Conservation (phyloP, 1,140 invertebrate genomes). For the Tetramorium alpestre region DNA sequence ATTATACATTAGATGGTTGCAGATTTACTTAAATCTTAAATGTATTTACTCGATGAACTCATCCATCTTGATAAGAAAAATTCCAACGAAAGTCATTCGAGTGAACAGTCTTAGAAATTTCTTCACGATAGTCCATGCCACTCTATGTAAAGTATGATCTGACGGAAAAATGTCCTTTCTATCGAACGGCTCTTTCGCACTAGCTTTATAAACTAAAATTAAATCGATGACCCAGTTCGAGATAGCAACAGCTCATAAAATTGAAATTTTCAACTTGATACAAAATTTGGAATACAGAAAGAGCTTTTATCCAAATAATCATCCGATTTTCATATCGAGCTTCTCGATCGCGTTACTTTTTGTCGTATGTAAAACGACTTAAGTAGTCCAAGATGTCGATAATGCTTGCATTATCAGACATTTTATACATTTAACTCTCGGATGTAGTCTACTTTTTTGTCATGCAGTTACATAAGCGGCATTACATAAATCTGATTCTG, state of each 20-base stretch:
- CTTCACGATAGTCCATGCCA: neutral
- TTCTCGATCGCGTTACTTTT: neutral
- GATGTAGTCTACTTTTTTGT: conserved; percentile 17
- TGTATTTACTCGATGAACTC: neutral
- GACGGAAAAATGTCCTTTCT: conserved; percentile 5
- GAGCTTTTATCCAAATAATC: neutral
- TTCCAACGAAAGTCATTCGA: neutral
- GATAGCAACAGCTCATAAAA: conserved; percentile 25
- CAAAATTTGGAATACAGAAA: conserved; percentile 28
- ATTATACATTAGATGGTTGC: neutral
- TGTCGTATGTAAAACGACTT: neutral
- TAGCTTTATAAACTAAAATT: conserved; percentile 34
- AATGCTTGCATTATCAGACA: conserved; percentile 1
- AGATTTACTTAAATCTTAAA: neutral
- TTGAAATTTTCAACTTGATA: conserved; percentile 25
- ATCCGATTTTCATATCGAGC: conserved; percentile 4
- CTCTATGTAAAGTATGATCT: neutral
- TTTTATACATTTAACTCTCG: neutral
- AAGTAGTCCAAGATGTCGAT: neutral
- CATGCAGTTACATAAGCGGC: neutral
- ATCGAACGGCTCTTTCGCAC: neutral
- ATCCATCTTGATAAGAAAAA: neutral
- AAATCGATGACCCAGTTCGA: conserved; percentile 17
- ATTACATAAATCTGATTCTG: conserved; percentile 13
- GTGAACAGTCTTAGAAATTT: neutral